Evolutionary conservation across 2,113 vertebrate genomes (phyloP).

Genomic region (Eulemur macaco): DNA sequence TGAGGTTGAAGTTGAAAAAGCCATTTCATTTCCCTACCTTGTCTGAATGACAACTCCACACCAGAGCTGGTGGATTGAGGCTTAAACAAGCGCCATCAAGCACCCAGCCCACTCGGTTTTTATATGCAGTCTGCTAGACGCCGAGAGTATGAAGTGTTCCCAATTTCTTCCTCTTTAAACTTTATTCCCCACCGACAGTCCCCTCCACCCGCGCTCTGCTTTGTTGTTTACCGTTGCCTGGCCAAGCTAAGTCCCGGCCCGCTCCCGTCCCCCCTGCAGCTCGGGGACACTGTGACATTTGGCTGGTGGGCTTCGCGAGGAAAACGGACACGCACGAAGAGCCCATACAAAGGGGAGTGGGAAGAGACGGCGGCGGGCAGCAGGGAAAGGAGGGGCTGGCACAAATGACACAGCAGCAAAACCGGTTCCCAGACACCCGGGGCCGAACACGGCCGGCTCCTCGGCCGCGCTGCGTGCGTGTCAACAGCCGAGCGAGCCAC

Average conservation of each 20-base stretch:
- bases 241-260: conserved; percentile 45
- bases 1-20: not conserved
- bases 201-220: conserved; percentile 1
- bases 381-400: conserved; percentile 50
- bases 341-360: conserved; percentile 56
- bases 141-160: not conserved
- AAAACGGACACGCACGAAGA: conserved; percentile 69
- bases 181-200: conserved; percentile 37
- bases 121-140: not conserved
- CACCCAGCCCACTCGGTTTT: not conserved
- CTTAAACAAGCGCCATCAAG: not conserved
- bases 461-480: conserved; percentile 43
- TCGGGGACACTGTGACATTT: conserved; percentile 70
- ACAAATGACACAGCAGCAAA: conserved; percentile 73
- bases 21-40: conserved; percentile 55
- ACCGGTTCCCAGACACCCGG: conserved; percentile 68
- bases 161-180: conserved; percentile 27
- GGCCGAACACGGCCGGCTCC: conserved; percentile 41
- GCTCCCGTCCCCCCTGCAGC: conserved; percentile 69
- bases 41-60: conserved; percentile 57
- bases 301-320: conserved; percentile 74
- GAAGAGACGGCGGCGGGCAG: conserved; percentile 73
- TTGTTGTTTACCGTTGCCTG: conserved; percentile 69
- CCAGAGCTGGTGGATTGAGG: not conserved
- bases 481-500: conserved; percentile 49